Evolutionary conservation across 2,888 invertebrate genomes (phyloP), one percentile per base, ranked within the genome.

Genomic region (Poecilobothrus nobilitatus): DNA sequence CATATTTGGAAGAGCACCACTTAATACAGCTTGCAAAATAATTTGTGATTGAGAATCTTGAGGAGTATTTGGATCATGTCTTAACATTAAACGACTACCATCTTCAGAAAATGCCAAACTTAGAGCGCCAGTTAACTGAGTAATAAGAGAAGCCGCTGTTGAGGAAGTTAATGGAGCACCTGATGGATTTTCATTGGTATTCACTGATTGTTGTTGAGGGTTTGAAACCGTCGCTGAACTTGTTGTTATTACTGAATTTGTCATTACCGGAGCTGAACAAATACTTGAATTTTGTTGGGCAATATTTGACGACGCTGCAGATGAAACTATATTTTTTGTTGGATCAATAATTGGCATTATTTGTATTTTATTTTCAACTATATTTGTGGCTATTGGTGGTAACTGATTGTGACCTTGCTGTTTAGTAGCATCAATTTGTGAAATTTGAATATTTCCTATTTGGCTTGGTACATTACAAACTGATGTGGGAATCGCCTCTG

Each of bases 31-130:
- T 70, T 82, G 82, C 65, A 82, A 70, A 68, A 82, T 82, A 10
- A 80, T 74, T 72, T 82, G 82, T 27, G 82, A 82, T 69, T 83
- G 82, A 66, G 81, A 77, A 74, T 86, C 86, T 72, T 86, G 86
- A 66, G 85, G 85, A 63, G 84, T 77, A 68, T 84, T 85, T 4
- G 87, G 86, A 72, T 88, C 87, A 74, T 89, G 89, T 65, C 89
- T 88, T 67, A 89, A 78, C 63, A 89, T 84, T 65, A 89, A 81
- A 33, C 88, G 82, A 61, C 80, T 89, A 10, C 89, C 89, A 73
- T 89, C 89, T 77, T 90, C 89, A 1, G 87, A 86, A 66, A 89
- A 83, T 0, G 89, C 86, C 68, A 90, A 79, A 70, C 88, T 86
- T 69, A 89, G 82, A 68, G 87, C 88, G 1, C 88, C 88, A 27